Percentiles rank a stretch among this genome's conserved stretches.
These are phyloP conservation scores for Nymphicus hollandicus DNA, from an alignment of 2,113 vertebrate species.

Conservation along the genomic window DNA sequence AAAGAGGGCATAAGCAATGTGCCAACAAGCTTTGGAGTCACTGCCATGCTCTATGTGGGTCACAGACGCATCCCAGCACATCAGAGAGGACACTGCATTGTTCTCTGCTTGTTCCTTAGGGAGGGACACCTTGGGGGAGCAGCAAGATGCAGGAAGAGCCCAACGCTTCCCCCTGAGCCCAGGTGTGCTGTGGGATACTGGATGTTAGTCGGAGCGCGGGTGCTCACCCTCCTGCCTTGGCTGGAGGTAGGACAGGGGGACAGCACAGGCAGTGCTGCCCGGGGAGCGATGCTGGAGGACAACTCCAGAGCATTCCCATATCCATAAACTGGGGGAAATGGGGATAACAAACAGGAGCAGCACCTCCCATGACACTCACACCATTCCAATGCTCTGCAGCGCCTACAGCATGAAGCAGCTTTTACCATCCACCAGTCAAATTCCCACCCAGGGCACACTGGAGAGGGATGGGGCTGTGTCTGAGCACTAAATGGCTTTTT, in stretches of 20 bases:
- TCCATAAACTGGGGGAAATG: background rate
- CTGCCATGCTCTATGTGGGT: background rate
- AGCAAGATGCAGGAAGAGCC: background rate
- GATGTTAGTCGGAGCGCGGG: background rate
- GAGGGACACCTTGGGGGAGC: background rate
- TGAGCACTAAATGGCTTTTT: background rate
- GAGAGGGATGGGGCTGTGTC: background rate
- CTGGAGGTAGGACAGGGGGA: background rate
- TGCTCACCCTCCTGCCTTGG: background rate
- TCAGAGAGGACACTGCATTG: too few species aligned
- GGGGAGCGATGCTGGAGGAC: background rate
- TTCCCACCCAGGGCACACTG: background rate
- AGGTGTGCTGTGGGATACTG: background rate
- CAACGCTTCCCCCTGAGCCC: background rate
- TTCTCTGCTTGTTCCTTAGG: too few species aligned
- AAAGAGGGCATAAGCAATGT: background rate
- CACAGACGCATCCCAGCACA: too few species aligned
- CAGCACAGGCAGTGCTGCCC: background rate
- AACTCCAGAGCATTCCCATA: background rate
- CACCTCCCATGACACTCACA: accelerated
- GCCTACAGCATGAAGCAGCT: background rate
- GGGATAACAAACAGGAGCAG: background rate
- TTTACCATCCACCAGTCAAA: background rate
- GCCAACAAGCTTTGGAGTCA: background rate
- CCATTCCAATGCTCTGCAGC: background rate